Evolutionary conservation across 2,113 vertebrate species (phyloP), one percentile per base, ranked within the genome.

Genomic region (Brachypteracias leptosomus): DNA sequence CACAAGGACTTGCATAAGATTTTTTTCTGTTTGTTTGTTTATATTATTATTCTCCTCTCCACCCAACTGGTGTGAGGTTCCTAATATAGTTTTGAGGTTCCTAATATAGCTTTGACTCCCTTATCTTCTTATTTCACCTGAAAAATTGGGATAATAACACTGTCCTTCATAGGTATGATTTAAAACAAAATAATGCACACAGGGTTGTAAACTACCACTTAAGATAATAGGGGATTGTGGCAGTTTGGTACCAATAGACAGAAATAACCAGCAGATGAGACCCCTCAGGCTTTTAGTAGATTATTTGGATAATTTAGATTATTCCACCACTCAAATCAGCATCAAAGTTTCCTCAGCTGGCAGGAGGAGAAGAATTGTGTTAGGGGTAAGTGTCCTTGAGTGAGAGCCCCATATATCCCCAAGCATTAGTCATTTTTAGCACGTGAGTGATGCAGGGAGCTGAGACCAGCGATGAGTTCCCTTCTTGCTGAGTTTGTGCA

Each of bases 401-500:
- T 31, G 44, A 90, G 2, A 71, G 5, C 47, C 38, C 76, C 35
- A 40, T 71, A 29, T 59, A 76, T 74, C 75, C 90, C 49, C 38
- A 40, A 18, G 9, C 46, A 77, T 85, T 85, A 89, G 42, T 36
- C 63, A 88, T 77, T 88, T 95, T 71, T 67, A 94, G 19, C 79
- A 81, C 14, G 2, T 52, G 52, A 94, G 57, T 33, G 80, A 78
- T 25, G 74, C 25, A 71, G 29, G 72, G 52, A 83, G 63, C 10
- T 88, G 82, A 84, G 92, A 67, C 72, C 22, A 75, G 44, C 49
- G 90, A 88, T 83, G 92, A 86, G 82, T 92, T 92, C 61, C 47
- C 28, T 91, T 93, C 87, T 95, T 89, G 75, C 85, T 93, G 83
- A 88, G 76, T 92, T 92, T 77, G 88, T 93, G 72, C 72, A 84